Conservation (phyloP, 1,140 invertebrate species). For the Drosophila nasuta region DNA sequence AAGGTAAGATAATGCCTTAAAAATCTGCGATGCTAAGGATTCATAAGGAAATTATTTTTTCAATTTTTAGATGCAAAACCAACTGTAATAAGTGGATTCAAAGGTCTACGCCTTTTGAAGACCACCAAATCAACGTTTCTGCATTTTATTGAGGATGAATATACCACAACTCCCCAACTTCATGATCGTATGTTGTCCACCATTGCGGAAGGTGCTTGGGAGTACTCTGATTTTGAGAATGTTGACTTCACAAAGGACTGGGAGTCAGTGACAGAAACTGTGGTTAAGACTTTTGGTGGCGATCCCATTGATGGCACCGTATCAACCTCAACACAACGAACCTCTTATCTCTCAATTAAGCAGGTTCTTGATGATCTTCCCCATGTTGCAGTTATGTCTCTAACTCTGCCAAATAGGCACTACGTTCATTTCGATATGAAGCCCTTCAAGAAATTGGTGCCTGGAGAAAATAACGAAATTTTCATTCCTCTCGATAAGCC, state of each 20-base stretch:
- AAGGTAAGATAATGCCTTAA: slow-evolving; percentile 85
- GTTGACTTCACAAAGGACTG: slow-evolving; percentile 89
- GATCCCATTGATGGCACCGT: slow-evolving; percentile 88
- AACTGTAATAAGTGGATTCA: slow-evolving; percentile 88
- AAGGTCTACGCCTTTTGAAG: slow-evolving; percentile 89
- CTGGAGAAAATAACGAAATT: slow-evolving; percentile 88
- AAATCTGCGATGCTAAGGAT: too few species aligned
- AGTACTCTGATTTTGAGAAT: slow-evolving; percentile 87
- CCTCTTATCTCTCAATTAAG: slow-evolving; percentile 89
- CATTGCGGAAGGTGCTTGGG: slow-evolving; percentile 90
- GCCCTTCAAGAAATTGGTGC: slow-evolving; percentile 88
- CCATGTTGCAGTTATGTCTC: slow-evolving; percentile 88
- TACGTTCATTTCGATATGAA: slow-evolving; percentile 90
- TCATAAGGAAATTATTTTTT: neutral
- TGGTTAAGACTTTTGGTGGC: slow-evolving; percentile 90
- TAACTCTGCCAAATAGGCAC: slow-evolving; percentile 92
- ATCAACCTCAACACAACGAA: slow-evolving; percentile 91
- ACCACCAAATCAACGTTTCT: slow-evolving; percentile 91
- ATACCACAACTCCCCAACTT: slow-evolving; percentile 89
- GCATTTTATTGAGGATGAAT: slow-evolving; percentile 91
- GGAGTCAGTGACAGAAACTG: slow-evolving; percentile 88
- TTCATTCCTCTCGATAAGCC: slow-evolving; percentile 91
- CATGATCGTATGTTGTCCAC: slow-evolving; percentile 91
- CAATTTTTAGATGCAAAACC: slow-evolving; percentile 78
- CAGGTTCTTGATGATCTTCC: slow-evolving; percentile 88